Evolutionary conservation across 2,888 invertebrate genomes (phyloP).

Genomic region (Diploptera punctata): DNA sequence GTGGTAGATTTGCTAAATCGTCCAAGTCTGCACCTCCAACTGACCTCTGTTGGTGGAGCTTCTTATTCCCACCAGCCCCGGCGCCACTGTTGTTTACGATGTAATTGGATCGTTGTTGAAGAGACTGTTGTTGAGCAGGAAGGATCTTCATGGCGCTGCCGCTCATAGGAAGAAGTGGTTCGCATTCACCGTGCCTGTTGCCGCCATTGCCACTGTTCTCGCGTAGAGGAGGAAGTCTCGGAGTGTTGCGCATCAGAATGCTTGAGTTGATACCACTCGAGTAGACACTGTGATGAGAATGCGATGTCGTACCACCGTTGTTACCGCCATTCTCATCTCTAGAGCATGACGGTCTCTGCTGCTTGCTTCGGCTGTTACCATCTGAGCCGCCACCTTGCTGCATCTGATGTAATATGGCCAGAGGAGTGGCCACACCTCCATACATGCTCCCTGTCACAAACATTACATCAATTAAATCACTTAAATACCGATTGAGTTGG

Average conservation of each 20-base stretch:
- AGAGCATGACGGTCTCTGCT: conserved; percentile 31
- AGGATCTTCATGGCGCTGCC: conserved; percentile 29
- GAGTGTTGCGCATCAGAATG: conserved; percentile 52
- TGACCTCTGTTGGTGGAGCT: conserved; percentile 25
- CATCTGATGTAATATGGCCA: conserved; percentile 67
- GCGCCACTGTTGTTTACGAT: neutral
- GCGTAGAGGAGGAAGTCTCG: conserved; percentile 62
- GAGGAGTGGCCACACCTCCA: conserved; percentile 74
- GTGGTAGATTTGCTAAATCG: conserved; percentile 53
- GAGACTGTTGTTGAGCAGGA: conserved; percentile 19
- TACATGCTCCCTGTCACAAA: conserved; percentile 56
- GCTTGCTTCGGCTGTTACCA: conserved; percentile 12
- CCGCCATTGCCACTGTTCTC: conserved; percentile 59
- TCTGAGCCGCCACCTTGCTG: conserved; percentile 56
- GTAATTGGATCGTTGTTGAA: conserved; percentile 18
- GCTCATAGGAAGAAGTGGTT: conserved; percentile 60
- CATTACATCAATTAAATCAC: no score
- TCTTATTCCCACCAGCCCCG: conserved; percentile 13
- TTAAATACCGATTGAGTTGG: neutral
- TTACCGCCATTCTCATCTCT: conserved; percentile 51
- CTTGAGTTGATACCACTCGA: conserved; percentile 14
- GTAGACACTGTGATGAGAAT: conserved; percentile 16
- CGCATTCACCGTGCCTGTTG: conserved; percentile 62
- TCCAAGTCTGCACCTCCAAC: conserved; percentile 17
- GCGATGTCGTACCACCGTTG: neutral